phyloP scores from a whole-genome alignment of 2,888 invertebrate genomes.

The Scaptodrosophila latifasciaeformis region DNA sequence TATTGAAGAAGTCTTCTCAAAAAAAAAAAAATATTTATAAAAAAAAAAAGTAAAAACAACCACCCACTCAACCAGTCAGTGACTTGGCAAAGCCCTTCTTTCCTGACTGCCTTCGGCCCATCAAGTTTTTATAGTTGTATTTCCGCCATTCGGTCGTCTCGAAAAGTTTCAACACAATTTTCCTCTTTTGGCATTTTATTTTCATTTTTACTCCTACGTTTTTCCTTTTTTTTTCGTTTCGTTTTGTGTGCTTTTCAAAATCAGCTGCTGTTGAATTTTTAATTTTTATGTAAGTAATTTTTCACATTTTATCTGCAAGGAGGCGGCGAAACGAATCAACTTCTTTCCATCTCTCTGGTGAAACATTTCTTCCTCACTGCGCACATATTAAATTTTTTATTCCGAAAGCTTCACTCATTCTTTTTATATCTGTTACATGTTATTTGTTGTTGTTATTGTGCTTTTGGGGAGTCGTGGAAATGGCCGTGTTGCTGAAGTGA shows the following conservation, averaged over 20 bases:
- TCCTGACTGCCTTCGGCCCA: not conserved
- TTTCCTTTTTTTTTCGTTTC: constrained; percentile 6
- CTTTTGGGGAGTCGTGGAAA: constrained; percentile 49
- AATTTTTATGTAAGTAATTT: constrained; percentile 69
- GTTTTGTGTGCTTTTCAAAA: constrained; percentile 27
- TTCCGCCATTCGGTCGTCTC: constrained; percentile 1
- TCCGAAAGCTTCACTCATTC: no score
- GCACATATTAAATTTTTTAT: constrained; percentile 60
- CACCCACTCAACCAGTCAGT: no score
- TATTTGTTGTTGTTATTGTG: not conserved
- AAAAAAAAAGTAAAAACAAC: no score
- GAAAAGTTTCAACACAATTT: constrained; percentile 30
- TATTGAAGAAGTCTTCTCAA: no score
- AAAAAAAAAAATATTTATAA: no score
- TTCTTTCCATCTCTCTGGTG: not conserved
- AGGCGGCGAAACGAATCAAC: no score
- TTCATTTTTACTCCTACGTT: not conserved
- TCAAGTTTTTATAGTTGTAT: constrained; percentile 1
- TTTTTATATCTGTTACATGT: constrained; percentile 28
- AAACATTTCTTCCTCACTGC: constrained; percentile 63
- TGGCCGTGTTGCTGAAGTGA: constrained; percentile 6
- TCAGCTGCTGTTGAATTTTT: constrained; percentile 69
- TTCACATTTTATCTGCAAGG: constrained; percentile 45
- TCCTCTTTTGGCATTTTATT: constrained; percentile 5
- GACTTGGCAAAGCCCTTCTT: no score